Conservation (phyloP, 2,888 invertebrate species). For the Macrosiphum euphorbiae region DNA sequence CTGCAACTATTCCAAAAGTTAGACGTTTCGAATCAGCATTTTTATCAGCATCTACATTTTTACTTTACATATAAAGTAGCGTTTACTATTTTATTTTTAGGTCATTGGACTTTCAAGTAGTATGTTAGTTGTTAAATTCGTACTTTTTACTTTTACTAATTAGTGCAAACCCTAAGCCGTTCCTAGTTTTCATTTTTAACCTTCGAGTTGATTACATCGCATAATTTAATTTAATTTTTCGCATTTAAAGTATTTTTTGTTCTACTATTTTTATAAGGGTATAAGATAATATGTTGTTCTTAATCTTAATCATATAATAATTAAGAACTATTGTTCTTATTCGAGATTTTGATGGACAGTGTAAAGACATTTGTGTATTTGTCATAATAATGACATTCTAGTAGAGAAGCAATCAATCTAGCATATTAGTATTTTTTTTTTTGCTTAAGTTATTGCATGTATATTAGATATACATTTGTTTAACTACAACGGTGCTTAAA, state of each 20-base stretch:
- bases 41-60: not conserved
- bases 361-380: not conserved
- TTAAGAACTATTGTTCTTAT: not conserved
- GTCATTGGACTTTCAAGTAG: not conserved
- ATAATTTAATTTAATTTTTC: not conserved
- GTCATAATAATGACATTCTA: not conserved
- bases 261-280: not conserved
- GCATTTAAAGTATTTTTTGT: not conserved
- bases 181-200: not conserved
- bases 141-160: not conserved
- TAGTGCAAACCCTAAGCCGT: not conserved
- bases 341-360: not conserved
- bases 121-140: not conserved
- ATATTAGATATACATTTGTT: conserved; percentile 5
- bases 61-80: not conserved
- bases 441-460: conserved; percentile 1
- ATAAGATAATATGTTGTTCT: not conserved
- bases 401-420: not conserved
- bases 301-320: not conserved
- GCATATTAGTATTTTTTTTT: not conserved
- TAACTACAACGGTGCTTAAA: conserved; percentile 6
- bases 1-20: not conserved
- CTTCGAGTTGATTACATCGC: not conserved
- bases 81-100: not conserved
- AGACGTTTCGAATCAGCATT: not conserved